phyloP scores from a whole-genome alignment of 2,888 invertebrate species.

The Morpho achilles region DNA sequence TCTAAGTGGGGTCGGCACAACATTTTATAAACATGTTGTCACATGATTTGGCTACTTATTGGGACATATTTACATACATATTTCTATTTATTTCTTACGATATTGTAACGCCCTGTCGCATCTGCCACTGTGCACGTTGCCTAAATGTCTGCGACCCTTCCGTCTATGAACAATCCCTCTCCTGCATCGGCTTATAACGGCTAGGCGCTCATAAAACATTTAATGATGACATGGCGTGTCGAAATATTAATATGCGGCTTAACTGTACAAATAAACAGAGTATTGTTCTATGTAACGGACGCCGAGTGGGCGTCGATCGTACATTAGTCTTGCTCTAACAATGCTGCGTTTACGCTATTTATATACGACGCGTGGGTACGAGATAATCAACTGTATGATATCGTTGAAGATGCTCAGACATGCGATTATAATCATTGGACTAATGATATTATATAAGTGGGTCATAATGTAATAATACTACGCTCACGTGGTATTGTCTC shows the following conservation, averaged over 20 bases:
- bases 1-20: too few species aligned
- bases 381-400: slow-evolving; percentile 54
- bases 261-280: slow-evolving; percentile 48
- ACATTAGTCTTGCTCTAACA: slow-evolving; percentile 71
- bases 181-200: slow-evolving; percentile 46
- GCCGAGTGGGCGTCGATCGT: slow-evolving; percentile 56
- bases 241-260: slow-evolving; percentile 65
- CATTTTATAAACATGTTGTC: too few species aligned
- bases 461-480: slow-evolving; percentile 2
- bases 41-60: too few species aligned
- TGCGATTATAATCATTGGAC: slow-evolving; percentile 18
- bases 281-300: slow-evolving; percentile 43
- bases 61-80: too few species aligned
- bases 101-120: too few species aligned
- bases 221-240: slow-evolving; percentile 68
- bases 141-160: slow-evolving; percentile 37
- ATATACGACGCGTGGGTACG: slow-evolving; percentile 59
- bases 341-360: slow-evolving; percentile 69
- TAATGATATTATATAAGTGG: slow-evolving; percentile 12
- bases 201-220: slow-evolving; percentile 55
- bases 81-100: too few species aligned
- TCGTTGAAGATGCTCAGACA: slow-evolving; percentile 28
- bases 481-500: background rate
- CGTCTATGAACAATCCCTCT: slow-evolving; percentile 42
- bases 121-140: too few species aligned